Conservation (phyloP, 2,113 vertebrate genomes). For the Formicarius rufipectus region DNA sequence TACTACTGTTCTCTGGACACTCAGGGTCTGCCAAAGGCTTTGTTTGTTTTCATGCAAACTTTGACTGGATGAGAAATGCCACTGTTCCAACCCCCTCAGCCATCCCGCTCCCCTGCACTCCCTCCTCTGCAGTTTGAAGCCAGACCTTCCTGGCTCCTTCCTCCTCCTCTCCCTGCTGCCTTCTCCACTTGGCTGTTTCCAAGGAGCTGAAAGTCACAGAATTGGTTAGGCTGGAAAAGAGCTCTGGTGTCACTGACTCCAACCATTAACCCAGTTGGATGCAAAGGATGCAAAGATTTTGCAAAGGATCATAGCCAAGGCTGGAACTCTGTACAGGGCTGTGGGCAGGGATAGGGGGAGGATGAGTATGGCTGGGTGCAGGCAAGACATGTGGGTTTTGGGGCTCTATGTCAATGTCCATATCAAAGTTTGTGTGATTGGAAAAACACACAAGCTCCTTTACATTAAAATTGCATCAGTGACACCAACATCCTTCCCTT, state of each 20-base stretch:
- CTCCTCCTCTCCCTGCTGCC: not conserved
- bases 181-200: not conserved
- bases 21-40: constrained; percentile 3
- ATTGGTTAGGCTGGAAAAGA: not conserved
- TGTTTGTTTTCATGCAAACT: constrained; percentile 55
- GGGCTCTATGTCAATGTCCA: not conserved
- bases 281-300: not conserved
- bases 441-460: not conserved
- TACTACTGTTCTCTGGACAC: not conserved
- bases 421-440: not conserved
- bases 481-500: too few species aligned
- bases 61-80: not conserved
- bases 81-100: not conserved
- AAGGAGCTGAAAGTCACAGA: not conserved
- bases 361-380: accelerated
- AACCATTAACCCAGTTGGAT: not conserved
- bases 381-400: not conserved
- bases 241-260: not conserved
- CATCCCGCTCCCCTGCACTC: not conserved
- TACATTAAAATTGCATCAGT: not conserved
- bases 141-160: not conserved
- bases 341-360: not conserved
- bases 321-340: accelerated
- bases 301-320: accelerated
- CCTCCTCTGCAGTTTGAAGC: not conserved